A percentile compares a stretch with the other conserved stretches of the same genome.
Evolutionary conservation across 2,113 vertebrate genomes (phyloP).

Genomic region (Alectura lathami): DNA sequence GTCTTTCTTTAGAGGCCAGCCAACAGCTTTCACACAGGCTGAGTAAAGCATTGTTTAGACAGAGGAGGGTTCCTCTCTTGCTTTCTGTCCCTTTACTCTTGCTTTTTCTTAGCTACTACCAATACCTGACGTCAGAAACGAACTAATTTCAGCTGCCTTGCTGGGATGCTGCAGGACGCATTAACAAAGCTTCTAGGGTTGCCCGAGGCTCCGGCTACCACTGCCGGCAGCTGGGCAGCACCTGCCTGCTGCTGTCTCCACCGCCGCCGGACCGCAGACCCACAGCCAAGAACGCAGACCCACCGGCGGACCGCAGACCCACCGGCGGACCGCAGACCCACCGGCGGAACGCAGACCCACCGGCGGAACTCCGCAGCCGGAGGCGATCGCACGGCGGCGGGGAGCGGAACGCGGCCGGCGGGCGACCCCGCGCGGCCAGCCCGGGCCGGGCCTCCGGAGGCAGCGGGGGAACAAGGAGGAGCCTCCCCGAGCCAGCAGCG

Average conservation of each 20-base stretch:
- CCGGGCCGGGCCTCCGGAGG: too few species aligned
- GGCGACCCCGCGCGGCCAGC: conserved; percentile 18
- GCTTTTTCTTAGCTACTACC: background rate
- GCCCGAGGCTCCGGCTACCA: background rate
- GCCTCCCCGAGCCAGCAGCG: background rate
- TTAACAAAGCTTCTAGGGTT: fast-evolving
- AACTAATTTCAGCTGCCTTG: background rate
- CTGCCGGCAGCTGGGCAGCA: background rate
- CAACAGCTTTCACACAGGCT: too few species aligned
- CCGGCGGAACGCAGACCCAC: too few species aligned
- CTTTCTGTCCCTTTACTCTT: background rate
- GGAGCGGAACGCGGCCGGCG: background rate
- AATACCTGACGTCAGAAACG: background rate
- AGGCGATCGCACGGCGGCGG: too few species aligned
- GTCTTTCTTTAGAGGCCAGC: background rate
- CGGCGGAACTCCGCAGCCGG: too few species aligned
- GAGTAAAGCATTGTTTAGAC: background rate
- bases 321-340: too few species aligned
- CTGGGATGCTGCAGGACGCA: background rate
- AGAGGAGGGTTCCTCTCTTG: background rate
- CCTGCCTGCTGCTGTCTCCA: fast-evolving
- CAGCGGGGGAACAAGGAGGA: too few species aligned
- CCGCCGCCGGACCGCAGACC: fast-evolving
- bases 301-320: too few species aligned
- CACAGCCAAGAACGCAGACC: too few species aligned